Evolutionary conservation across 2,888 invertebrate genomes (phyloP).

Genomic region (Phaedon cochleariae): DNA sequence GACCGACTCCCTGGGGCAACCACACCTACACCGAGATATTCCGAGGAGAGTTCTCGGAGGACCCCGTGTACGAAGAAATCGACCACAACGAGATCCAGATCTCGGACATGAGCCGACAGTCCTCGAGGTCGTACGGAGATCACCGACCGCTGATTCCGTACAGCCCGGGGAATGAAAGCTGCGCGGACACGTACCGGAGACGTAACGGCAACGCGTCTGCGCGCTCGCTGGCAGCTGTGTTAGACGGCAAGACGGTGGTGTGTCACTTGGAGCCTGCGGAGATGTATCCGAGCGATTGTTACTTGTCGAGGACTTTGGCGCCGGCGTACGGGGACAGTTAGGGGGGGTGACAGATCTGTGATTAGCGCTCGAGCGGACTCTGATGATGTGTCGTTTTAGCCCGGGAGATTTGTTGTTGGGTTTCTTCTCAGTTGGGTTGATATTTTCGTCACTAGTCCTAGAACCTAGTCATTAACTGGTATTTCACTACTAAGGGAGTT

Average conservation of each 20-base stretch:
- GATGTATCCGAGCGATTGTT: conserved; percentile 60
- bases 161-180: conserved; percentile 71
- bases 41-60: conserved; percentile 69
- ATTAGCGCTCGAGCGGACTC: conserved; percentile 62
- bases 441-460: too few species aligned
- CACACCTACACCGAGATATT: conserved; percentile 83
- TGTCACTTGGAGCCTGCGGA: conserved; percentile 83
- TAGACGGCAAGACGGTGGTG: conserved; percentile 86
- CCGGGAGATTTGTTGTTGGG: too few species aligned
- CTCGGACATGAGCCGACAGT: conserved; percentile 76
- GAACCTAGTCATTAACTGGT: too few species aligned
- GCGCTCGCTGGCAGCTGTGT: conserved; percentile 76
- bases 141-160: conserved; percentile 83
- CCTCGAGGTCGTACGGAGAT: conserved; percentile 81
- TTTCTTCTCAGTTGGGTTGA: too few species aligned
- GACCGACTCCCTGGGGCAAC: conserved; percentile 62
- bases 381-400: conserved; percentile 53
- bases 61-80: conserved; percentile 84
- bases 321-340: conserved; percentile 73
- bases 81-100: conserved; percentile 76
- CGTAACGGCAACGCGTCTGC: conserved; percentile 66
- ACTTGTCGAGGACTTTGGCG: conserved; percentile 66
- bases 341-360: conserved; percentile 63
- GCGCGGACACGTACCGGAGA: conserved; percentile 62
- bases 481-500: too few species aligned